These are phyloP conservation scores for Heliconius erato DNA, from an alignment of 2,888 invertebrate species.

Conservation along the genomic window DNA sequence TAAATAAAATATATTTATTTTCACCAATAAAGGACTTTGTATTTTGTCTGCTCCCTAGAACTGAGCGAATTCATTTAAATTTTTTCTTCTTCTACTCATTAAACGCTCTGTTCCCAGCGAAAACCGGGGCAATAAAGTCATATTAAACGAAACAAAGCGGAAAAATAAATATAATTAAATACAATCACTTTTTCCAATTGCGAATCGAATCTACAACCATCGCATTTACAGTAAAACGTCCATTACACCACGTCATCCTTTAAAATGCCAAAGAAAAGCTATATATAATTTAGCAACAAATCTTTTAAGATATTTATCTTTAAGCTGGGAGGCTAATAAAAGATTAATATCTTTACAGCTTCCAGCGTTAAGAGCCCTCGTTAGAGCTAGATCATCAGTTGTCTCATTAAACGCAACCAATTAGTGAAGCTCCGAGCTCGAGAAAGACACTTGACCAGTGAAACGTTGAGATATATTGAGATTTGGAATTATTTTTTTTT, in stretches of 20 bases:
- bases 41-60: background rate
- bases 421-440: conserved; percentile 64
- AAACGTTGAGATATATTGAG: conserved; percentile 29
- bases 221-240: background rate
- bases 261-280: background rate
- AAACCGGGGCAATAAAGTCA: too few species aligned
- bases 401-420: conserved; percentile 79
- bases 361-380: conserved; percentile 64
- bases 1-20: background rate
- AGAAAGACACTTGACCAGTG: conserved; percentile 35
- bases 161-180: too few species aligned
- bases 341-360: conserved; percentile 56
- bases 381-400: conserved; percentile 77
- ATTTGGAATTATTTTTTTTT: background rate
- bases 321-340: conserved; percentile 52
- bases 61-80: too few species aligned
- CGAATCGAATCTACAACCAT: background rate
- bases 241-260: background rate
- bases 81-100: too few species aligned
- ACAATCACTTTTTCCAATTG: background rate
- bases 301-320: conserved; percentile 12
- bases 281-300: conserved; percentile 12
- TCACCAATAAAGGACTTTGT: background rate
- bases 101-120: too few species aligned
- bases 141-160: too few species aligned